These are phyloP conservation scores for Polydrusus pterygomalis DNA, from an alignment of 2,888 invertebrate genomes.

Conservation along the genomic window DNA sequence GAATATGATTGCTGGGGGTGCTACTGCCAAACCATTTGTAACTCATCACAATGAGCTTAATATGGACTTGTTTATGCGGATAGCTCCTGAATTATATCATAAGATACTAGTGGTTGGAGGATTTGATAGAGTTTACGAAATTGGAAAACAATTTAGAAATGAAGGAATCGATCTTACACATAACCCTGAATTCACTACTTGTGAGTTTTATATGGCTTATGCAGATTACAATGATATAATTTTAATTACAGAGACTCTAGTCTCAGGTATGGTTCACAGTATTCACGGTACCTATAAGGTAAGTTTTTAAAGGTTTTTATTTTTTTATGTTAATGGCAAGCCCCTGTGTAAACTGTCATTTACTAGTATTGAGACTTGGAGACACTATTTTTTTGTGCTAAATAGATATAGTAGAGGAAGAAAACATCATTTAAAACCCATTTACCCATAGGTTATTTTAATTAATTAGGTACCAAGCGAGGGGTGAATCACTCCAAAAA, in stretches of 20 bases:
- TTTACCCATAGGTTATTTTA: too few relatives aligned
- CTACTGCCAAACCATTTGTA: conserved; percentile 98
- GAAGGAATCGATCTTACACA: conserved; percentile 99
- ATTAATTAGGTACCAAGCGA: too few relatives aligned
- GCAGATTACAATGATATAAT: conserved; percentile 99
- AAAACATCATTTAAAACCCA: too few relatives aligned
- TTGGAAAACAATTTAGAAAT: conserved; percentile 95
- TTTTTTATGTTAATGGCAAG: too few relatives aligned
- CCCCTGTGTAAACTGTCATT: too few relatives aligned
- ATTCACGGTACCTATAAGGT: conserved; percentile 94
- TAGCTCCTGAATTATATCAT: conserved; percentile 98
- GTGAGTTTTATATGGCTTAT: conserved; percentile 99
- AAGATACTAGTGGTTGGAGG: conserved; percentile 99
- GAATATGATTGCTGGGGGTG: conserved; percentile 99
- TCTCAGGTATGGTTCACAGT: conserved; percentile 95
- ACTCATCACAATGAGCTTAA: conserved; percentile 99
- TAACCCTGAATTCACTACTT: conserved; percentile 99
- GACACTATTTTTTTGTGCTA: too few relatives aligned
- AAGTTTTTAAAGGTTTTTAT: conserved; percentile 17
- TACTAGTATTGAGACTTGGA: too few relatives aligned
- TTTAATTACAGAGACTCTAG: conserved; percentile 90
- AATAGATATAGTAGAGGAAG: too few relatives aligned
- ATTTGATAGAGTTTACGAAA: conserved; percentile 89
- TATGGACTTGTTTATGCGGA: conserved; percentile 97
- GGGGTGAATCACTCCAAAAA: too few relatives aligned